Base-by-base conservation (phyloP, 1,140 invertebrate genomes). In the Acyrthosiphon pisum region DNA sequence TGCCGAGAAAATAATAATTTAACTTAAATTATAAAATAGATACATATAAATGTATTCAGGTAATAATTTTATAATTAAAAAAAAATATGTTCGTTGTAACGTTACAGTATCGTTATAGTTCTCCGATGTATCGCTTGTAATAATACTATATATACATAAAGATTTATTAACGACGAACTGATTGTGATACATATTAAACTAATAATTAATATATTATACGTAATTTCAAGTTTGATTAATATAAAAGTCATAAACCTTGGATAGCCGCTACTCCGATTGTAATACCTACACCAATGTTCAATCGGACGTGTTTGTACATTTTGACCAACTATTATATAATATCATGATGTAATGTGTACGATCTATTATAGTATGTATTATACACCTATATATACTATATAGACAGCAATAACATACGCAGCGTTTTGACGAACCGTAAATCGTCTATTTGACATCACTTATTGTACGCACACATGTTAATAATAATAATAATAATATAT, bases 331-430 rank as follows among this genome's bases (percentile, higher is more conserved):
- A 68, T n/a, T 14, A n/a, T 35, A n/a, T 23, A 53, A n/a, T n/a
- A 35, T 18, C 20, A 2, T n/a, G 3, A n/a, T n/a, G 0, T 6
- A 18, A 1, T n/a, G n/a, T 76, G 3, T 76, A n/a, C 0, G 14
- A n/a, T 76, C 60, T 18, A 76, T 18, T 6, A n/a, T 41, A 41
- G 41, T n/a, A 18, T 76, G 60, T 76, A n/a, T 76, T n/a, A n/a
- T n/a, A 6, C n/a, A n/a, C 41, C 41, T 41, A 41, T 6, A 30
- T 60, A 60, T 1, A 26, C 6, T 8, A 6, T 68, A 18, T 76
- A 76, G 14, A 76, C n/a, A 83, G 37, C 22, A 83, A 83, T 83
- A 2, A 83, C 7, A 83, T 23, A 23, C 8, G 35, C 41, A 44
- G 23, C 37, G 37, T 84, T 23, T 84, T 11, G 22, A 44, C 9